Base-by-base conservation (phyloP, 2,797 vertebrate genomes). In the Karalla daura region DNA sequence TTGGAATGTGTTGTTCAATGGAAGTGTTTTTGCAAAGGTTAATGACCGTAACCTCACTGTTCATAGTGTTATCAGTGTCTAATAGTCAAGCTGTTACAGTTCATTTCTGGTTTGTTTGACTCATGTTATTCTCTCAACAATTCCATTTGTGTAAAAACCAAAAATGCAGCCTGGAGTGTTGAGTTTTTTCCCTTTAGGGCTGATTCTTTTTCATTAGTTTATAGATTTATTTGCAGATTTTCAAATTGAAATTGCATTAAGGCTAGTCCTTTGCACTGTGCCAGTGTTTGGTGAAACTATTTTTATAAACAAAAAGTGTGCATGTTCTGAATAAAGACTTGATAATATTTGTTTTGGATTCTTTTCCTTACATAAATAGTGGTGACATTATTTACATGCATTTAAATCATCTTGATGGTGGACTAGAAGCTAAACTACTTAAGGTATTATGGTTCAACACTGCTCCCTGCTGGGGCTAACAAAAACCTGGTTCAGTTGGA, bases 261-360 rank as follows among this genome's bases (percentile, higher is more conserved):
- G 49, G 30, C 32, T 45, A 27, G 18, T 43, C 21, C 6, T 67
- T 72, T 70, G 40, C 65, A 80, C 45, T 81, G 54, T 74, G 58
- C 35, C 69, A 74, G 25, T 76, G 50, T 84, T 80, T 82, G 77
- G 78, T 63, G 24, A 63, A 76, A 56, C 37, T 54, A 46, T 85
- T 90, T 84, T 73, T 83, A 33, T 63, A 11, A 66, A 55, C 3
- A 70, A 70, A 54, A 63, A 67, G n/a, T 78, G n/a, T 78, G 51
- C 76, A 83, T 78, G 74, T 83, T 86, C 78, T 80, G 5, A 85
- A 81, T 85, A 86, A 85, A 83, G 7, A 44, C 10, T 61, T 61
- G 32, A 5, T 39, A 52, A 66, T 62, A 65, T 77, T 70, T 69
- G 18, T 49, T 27, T 41, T 30, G 3, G 61, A 7, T 24, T 64